phyloP scores from a whole-genome alignment of 1,140 invertebrate species.

The Drosophila nigromelanica region DNA sequence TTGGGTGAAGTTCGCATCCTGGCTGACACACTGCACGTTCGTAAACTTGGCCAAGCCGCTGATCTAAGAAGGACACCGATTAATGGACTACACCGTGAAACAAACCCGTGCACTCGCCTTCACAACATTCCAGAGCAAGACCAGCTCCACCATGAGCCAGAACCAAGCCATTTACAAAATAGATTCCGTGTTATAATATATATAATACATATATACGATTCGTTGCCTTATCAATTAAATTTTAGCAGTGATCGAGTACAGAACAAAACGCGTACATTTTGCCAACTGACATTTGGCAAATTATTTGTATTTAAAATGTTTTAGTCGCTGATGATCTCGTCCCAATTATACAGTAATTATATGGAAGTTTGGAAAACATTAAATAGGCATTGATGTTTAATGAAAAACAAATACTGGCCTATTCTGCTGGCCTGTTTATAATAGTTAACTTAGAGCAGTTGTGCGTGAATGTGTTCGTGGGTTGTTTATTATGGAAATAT shows the following conservation, averaged over 20 bases:
- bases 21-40: constrained; percentile 59
- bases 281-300: constrained; percentile 10
- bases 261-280: not conserved
- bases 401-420: constrained; percentile 27
- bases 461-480: not conserved
- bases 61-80: constrained; percentile 27
- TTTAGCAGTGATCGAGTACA: not conserved
- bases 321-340: constrained; percentile 7
- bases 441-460: constrained; percentile 31
- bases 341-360: constrained; percentile 35
- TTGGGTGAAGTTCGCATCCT: constrained; percentile 47
- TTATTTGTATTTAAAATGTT: constrained; percentile 3
- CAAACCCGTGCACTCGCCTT: constrained; percentile 47
- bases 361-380: constrained; percentile 25
- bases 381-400: constrained; percentile 25
- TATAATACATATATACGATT: not conserved
- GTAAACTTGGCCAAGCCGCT: constrained; percentile 66
- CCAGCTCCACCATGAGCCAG: constrained; percentile 21
- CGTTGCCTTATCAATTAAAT: constrained; percentile 1
- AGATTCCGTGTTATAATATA: not conserved
- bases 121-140: constrained; percentile 35
- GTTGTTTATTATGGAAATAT: constrained; percentile 43
- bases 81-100: not conserved
- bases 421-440: constrained; percentile 6
- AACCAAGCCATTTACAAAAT: constrained; percentile 29